A percentile compares a stretch with the other conserved stretches of the same genome.
These are phyloP conservation scores for Helostoma temminkii DNA, from an alignment of 2,797 vertebrate species.

Conservation along the genomic window DNA sequence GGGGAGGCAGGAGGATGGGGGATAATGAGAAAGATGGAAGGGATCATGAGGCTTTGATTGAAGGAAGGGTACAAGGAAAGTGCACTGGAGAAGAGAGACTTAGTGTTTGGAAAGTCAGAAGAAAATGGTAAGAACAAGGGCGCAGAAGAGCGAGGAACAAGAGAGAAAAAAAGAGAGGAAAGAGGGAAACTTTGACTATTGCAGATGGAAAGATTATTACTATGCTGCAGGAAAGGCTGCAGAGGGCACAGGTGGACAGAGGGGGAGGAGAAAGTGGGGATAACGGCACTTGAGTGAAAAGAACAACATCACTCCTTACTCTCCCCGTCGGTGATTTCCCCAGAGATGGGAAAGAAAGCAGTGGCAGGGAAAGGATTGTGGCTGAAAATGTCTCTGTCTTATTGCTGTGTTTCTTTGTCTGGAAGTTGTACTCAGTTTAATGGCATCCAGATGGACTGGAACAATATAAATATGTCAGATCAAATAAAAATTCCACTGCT, in stretches of 20 bases:
- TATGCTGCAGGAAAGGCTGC: constrained; percentile 34
- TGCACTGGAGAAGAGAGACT: background rate
- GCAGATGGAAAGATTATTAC: constrained; percentile 60
- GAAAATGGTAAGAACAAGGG: constrained; percentile 10
- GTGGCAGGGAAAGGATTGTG: constrained; percentile 35
- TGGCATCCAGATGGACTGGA: constrained; percentile 23
- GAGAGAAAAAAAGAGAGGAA: constrained; percentile 6
- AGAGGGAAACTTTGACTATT: constrained; percentile 51
- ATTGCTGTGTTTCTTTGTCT: constrained; percentile 9
- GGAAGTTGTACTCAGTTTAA: constrained; percentile 23
- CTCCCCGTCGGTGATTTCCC: constrained; percentile 71
- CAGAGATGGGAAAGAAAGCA: constrained; percentile 37
- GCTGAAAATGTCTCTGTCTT: constrained; percentile 56
- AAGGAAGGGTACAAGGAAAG: background rate
- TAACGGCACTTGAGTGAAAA: constrained; percentile 57
- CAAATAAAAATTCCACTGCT: background rate
- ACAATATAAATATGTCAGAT: constrained; percentile 15
- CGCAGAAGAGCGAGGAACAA: constrained; percentile 18
- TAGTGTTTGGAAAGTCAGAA: constrained; percentile 19
- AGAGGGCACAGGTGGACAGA: constrained; percentile 59
- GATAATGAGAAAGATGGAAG: constrained; percentile 37
- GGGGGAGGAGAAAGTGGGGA: constrained; percentile 20
- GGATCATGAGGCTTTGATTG: constrained; percentile 25
- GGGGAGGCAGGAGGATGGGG: background rate
- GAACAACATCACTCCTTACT: constrained; percentile 60